Conservation (phyloP, 37 sponge, comb jelly and placozoan species). For the Bolinopsis microptera region DNA sequence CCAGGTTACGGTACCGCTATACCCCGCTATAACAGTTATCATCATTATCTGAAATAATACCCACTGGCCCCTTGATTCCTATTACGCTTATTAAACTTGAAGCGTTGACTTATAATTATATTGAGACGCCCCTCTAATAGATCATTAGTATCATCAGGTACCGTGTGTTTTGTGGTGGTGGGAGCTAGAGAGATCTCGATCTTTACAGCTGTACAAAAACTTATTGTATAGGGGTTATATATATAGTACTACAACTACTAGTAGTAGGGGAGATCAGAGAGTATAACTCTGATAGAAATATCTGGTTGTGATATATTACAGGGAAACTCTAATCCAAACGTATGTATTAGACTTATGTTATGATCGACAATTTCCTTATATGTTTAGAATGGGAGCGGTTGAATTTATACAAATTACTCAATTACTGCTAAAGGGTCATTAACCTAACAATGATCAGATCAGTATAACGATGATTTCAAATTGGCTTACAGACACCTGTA, state of each 20-base stretch:
- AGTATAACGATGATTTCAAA: too few species aligned
- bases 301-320: too few species aligned
- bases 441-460: too few species aligned
- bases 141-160: not conserved
- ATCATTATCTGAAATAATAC: not conserved
- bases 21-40: not conserved
- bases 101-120: not conserved
- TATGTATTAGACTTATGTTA: too few species aligned
- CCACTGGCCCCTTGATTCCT: not conserved
- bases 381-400: not conserved
- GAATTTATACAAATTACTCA: not conserved
- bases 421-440: too few species aligned
- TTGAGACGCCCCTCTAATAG: not conserved
- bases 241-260: too few species aligned
- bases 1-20: not conserved
- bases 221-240: not conserved
- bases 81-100: not conserved
- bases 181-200: not conserved
- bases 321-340: too few species aligned
- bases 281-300: too few species aligned
- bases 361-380: not conserved
- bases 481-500: too few species aligned
- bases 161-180: too few species aligned
- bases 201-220: not conserved
- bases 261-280: too few species aligned